Conservation (phyloP, 2,888 invertebrate genomes). For the Catocala nupta region DNA sequence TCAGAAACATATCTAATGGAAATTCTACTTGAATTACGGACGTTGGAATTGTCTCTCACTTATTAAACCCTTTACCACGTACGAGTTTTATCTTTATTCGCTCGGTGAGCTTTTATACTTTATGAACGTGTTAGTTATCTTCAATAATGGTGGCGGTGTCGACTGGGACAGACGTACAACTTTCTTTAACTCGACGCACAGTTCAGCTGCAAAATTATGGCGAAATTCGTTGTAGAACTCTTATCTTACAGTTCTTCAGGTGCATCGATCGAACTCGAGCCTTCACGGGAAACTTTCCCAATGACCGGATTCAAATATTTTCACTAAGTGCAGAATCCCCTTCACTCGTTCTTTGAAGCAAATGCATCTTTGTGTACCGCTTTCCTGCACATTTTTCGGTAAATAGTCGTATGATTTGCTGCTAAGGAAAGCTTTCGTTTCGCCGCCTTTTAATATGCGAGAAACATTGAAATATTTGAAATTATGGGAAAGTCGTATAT, state of each 20-base stretch:
- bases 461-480: too few species aligned
- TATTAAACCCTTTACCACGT: slow-evolving; percentile 47
- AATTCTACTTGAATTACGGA: slow-evolving; percentile 41
- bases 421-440: slow-evolving; percentile 36
- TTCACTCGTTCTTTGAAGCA: slow-evolving; percentile 67
- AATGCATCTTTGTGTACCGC: slow-evolving; percentile 58
- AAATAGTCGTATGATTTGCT: slow-evolving; percentile 56
- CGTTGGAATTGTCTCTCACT: slow-evolving; percentile 35
- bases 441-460: slow-evolving; percentile 30
- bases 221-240: slow-evolving; percentile 60
- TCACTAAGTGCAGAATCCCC: slow-evolving; percentile 69
- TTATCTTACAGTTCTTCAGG: slow-evolving; percentile 54
- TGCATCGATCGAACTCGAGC: slow-evolving; percentile 63
- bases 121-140: slow-evolving; percentile 53
- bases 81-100: slow-evolving; percentile 58
- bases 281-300: slow-evolving; percentile 60
- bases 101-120: slow-evolving; percentile 53
- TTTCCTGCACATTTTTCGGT: slow-evolving; percentile 63
- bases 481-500: too few species aligned
- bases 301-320: slow-evolving; percentile 78
- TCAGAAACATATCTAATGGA: slow-evolving; percentile 48
- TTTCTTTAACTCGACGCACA: slow-evolving; percentile 56
- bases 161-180: slow-evolving; percentile 61
- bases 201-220: slow-evolving; percentile 62
- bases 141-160: slow-evolving; percentile 57